phyloP scores from a whole-genome alignment of 2,113 vertebrate genomes.

The Clarias batrachus region DNA sequence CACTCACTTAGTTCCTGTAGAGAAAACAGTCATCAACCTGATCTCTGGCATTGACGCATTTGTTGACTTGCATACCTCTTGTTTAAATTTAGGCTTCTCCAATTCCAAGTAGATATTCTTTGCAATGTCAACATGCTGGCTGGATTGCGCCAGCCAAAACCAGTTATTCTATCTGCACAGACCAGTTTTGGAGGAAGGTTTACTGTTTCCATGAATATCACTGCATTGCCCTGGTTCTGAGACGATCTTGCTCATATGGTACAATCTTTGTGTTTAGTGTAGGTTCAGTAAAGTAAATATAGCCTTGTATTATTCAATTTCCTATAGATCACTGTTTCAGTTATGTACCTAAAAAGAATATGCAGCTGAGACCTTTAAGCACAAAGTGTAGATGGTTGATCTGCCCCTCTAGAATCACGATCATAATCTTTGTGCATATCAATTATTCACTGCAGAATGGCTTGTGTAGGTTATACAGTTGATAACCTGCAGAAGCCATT shows the following conservation, averaged over 20 bases:
- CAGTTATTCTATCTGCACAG: not conserved
- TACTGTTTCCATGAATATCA: not conserved
- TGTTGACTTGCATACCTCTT: not conserved
- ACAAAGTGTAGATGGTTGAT: slow-evolving; percentile 48
- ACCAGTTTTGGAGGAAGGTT: not conserved
- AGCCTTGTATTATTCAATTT: not conserved
- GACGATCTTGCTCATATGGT: not conserved
- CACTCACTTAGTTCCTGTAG: slow-evolving; percentile 13
- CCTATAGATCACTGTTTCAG: not conserved
- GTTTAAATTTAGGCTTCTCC: slow-evolving; percentile 1
- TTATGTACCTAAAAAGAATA: not conserved
- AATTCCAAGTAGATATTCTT: not conserved
- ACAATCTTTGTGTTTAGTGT: slow-evolving; percentile 16
- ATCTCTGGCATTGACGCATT: slow-evolving; percentile 16
- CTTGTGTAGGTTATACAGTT: not conserved
- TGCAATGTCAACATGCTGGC: not conserved
- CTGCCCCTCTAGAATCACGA: not conserved
- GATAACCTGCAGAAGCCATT: not conserved
- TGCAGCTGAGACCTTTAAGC: slow-evolving; percentile 47
- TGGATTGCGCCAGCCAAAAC: not conserved
- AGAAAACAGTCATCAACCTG: slow-evolving; percentile 28
- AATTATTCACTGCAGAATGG: not conserved
- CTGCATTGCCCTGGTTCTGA: not conserved
- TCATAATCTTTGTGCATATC: slow-evolving; percentile 29
- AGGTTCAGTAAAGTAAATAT: not conserved